Conservation (phyloP, 23 tunicate species). For the Ciona savignyi region DNA sequence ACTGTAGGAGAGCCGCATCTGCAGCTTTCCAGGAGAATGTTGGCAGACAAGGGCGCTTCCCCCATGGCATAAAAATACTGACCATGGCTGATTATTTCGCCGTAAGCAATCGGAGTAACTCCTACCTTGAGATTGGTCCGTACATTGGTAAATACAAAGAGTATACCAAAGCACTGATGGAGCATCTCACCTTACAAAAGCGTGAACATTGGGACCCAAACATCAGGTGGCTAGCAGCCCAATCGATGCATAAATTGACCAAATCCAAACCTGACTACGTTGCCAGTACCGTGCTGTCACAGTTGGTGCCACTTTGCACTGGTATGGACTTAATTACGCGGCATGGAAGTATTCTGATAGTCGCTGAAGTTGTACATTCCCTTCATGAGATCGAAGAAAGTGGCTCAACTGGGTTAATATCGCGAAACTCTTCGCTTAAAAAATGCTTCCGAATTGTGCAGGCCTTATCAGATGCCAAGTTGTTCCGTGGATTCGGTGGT, state of each 20-base stretch:
- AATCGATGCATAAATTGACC: conserved; percentile 63
- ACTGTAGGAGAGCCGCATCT: conserved; percentile 97
- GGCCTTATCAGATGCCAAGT: conserved; percentile 29
- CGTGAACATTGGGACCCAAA: conserved; percentile 90
- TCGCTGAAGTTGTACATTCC: conserved; percentile 76
- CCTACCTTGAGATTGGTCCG: conserved; percentile 55
- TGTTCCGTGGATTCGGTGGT: conserved; percentile 77
- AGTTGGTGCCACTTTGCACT: conserved; percentile 63
- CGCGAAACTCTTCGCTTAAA: conserved; percentile 41
- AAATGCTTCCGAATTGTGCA: conserved; percentile 32
- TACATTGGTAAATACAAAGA: conserved; percentile 56
- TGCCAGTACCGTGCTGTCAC: conserved; percentile 27
- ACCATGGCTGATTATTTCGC: conserved; percentile 89
- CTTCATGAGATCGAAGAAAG: conserved; percentile 65
- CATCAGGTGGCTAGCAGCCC: conserved; percentile 78
- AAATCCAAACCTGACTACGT: conserved; percentile 47
- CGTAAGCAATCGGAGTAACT: conserved; percentile 61
- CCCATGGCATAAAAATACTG: conserved; percentile 82
- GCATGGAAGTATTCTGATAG: conserved; percentile 73
- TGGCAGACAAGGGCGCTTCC: conserved; percentile 89
- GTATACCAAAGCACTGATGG: conserved; percentile 68
- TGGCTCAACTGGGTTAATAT: conserved; percentile 23
- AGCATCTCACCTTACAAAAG: conserved; percentile 35
- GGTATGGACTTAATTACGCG: conserved; percentile 66
- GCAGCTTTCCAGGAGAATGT: conserved; percentile 99